These are phyloP conservation scores for Camponotus floridanus DNA, from an alignment of 1,140 invertebrate genomes.

Conservation along the genomic window DNA sequence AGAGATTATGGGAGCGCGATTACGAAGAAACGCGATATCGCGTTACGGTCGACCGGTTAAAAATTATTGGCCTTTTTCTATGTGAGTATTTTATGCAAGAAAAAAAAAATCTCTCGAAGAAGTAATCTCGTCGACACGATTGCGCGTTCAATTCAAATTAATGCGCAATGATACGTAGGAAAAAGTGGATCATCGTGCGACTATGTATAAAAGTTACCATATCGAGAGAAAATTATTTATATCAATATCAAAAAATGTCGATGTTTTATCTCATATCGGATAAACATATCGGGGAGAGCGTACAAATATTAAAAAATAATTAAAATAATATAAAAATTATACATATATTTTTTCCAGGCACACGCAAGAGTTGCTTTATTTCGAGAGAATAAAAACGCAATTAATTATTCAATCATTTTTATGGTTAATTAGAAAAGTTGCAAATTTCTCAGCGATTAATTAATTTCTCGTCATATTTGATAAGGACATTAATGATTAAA, in stretches of 20 bases:
- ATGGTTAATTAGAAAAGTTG: not conserved
- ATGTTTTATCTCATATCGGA: not conserved
- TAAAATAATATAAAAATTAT: conserved; percentile 5
- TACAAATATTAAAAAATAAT: not conserved
- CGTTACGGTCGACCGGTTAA: conserved; percentile 62
- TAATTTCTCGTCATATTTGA: conserved; percentile 6
- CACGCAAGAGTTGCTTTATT: no score
- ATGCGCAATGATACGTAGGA: not conserved
- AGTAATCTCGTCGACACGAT: conserved; percentile 20
- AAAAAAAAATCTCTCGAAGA: conserved; percentile 41
- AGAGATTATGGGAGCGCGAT: conserved; percentile 52
- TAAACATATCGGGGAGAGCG: not conserved
- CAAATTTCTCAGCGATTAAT: conserved; percentile 3
- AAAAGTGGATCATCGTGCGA: not conserved
- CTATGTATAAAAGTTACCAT: not conserved
- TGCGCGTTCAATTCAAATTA: not conserved
- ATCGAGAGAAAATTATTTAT: not conserved
- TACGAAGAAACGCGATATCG: conserved; percentile 63
- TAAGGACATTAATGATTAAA: conserved; percentile 1
- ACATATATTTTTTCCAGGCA: not conserved
- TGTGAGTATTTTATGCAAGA: conserved; percentile 18
- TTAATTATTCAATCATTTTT: not conserved
- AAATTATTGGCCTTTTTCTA: conserved; percentile 49
- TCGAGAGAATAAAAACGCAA: no score
- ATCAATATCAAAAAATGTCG: not conserved